phyloP scores from a whole-genome alignment of 2,113 vertebrate species.

The Psilopsiagon aurifrons region DNA sequence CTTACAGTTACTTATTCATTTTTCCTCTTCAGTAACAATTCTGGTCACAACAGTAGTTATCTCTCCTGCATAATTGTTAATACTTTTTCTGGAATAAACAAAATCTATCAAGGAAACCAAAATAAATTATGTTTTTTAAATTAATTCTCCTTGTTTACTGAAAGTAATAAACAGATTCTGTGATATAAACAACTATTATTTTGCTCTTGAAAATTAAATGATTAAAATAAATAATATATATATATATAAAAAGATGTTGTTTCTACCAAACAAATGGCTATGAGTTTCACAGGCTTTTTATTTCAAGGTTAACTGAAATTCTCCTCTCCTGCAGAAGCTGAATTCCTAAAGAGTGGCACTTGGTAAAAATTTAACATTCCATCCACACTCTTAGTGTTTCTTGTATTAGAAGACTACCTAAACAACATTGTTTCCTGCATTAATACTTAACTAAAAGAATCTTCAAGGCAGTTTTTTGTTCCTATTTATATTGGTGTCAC shows the following conservation, averaged over 20 bases:
- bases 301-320: slow-evolving; percentile 4
- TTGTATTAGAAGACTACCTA: background rate
- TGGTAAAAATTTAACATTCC: background rate
- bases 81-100: background rate
- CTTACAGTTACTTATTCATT: background rate
- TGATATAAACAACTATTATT: background rate
- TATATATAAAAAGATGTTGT: background rate
- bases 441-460: background rate
- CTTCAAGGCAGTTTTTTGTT: background rate
- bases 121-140: background rate
- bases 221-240: background rate
- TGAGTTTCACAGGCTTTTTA: background rate
- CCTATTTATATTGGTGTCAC: background rate
- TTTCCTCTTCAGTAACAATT: background rate
- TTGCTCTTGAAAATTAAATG: background rate
- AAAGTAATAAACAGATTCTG: background rate
- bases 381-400: background rate
- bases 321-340: background rate
- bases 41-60: background rate
- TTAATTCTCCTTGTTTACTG: background rate
- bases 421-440: background rate
- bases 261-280: background rate
- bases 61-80: background rate
- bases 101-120: background rate
- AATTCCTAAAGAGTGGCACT: background rate